Base-by-base conservation (phyloP, 2,113 vertebrate genomes). In the Austrofundulus limnaeus region DNA sequence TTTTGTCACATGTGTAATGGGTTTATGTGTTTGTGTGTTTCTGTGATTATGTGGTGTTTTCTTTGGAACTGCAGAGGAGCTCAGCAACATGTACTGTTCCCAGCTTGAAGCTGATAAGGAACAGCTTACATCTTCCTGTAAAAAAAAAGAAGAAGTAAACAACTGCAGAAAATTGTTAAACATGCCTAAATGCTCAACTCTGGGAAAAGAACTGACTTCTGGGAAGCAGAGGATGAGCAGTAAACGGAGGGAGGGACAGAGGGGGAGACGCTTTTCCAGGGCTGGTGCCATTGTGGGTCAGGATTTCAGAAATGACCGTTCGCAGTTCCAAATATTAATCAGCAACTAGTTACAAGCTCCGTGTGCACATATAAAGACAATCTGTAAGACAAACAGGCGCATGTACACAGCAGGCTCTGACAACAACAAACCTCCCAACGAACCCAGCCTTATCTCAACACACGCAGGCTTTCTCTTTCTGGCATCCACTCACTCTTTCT, bases 381-480 rank as follows among this genome's bases (percentile, higher is more conserved):
- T 53, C 42, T 56, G 53, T 55, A 53, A 53, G 47, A 69, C 37
- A 66, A 38, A 38, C 45, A 62, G 57, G 69, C 51, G 69, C 17
- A 63, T 19, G 28, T 41, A 41, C n/a, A 67, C 16, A 51, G 23
- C 34, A 51, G 52, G 74, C 56, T 45, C 24, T 21, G 46, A 83
- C 72, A 76, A 85, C 54, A 78, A 75, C 73, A 23, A 82, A 75
- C 68, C 77, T 74, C 70, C 66, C 64, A 60, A 69, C 60, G n/a
- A n/a, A 87, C 72, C 78, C 74, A 31, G 48, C 68, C 85, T 91
- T 91, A 91, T 91, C 90, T 86, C 86, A 82, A 71, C 81, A 83
- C 62, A 81, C 73, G 56, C 90, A 90, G 90, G 72, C 87, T 67
- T 61, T 77, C 85, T 86, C 24, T 65, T 57, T 80, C 75, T 90